phyloP scores from a whole-genome alignment of 2,113 vertebrate genomes.

The Hippocampus barbouri region DNA sequence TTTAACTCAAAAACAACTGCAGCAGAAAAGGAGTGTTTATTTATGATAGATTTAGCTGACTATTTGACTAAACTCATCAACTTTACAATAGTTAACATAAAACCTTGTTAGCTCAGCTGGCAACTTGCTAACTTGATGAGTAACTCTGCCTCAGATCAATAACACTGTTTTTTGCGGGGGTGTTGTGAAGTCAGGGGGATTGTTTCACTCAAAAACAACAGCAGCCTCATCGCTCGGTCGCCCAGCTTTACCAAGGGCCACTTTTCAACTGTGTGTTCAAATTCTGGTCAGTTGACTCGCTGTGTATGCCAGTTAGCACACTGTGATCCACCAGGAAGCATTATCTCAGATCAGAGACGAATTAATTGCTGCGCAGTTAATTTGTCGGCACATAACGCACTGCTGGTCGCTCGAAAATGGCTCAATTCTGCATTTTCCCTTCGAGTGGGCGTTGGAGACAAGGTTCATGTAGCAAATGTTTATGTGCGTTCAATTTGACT shows the following conservation, averaged over 20 bases:
- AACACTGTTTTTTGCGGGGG: too few species aligned
- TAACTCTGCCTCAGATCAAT: too few species aligned
- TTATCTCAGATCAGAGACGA: slow-evolving; percentile 52
- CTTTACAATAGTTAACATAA: too few species aligned
- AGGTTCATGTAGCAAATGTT: slow-evolving; percentile 3
- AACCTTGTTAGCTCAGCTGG: too few species aligned
- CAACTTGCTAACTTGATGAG: too few species aligned
- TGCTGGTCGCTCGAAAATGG: slow-evolving; percentile 39
- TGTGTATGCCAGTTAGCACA: background rate
- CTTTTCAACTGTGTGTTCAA: background rate
- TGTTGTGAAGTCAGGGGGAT: too few species aligned
- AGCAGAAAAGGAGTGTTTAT: too few species aligned
- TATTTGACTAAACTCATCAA: too few species aligned
- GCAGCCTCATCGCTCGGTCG: too few species aligned
- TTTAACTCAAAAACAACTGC: too few species aligned
- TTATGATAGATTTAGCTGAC: too few species aligned
- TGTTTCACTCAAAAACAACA: too few species aligned
- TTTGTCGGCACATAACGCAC: slow-evolving; percentile 61
- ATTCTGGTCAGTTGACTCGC: background rate
- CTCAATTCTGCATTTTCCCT: slow-evolving; percentile 52
- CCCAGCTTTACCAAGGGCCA: background rate
- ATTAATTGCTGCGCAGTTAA: slow-evolving; percentile 43
- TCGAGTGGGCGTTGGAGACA: slow-evolving; percentile 18
- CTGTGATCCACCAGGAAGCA: slow-evolving; percentile 32
- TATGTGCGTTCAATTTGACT: slow-evolving; percentile 25